Base-by-base conservation (phyloP, 2,888 invertebrate species). In the Dynastes tityus region DNA sequence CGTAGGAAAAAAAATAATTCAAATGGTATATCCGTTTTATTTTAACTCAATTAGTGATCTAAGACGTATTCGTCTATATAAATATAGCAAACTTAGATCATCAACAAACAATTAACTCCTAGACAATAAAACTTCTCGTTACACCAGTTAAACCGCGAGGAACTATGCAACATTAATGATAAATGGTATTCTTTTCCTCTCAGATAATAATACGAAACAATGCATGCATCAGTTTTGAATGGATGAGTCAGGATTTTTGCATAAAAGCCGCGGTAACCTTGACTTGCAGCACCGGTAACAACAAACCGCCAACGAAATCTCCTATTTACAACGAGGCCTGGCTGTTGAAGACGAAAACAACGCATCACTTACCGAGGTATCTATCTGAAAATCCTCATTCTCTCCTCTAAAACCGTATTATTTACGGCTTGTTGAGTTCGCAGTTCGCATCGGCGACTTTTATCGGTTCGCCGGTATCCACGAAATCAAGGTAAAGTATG, bases 401-500 rank as follows among this genome's bases (percentile, higher is more conserved):
- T 45, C 45, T 55, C 16, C 55, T 55, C 16, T 22, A 55, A 16
- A 55, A 55, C 55, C 55, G 55, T 55, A 55, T 22, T 22, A 16
- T 55, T 22, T 22, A 55, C 55, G 55, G 22, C 27, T 63, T 63
- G 63, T 13, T 29, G 63, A 32, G 3, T 63, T 63, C 29, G 63
- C 63, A 63, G 27, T 63, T 32, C 63, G 29, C 32, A 63, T 29
- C 29, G 55, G 55, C 55, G 22, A 55, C 27, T 55, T 55, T 55
- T 55, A 55, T 8, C 55, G 55, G 16, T 55, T 55, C 55, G 55
- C 22, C 16, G 22, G 55, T 22, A 16, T 16, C 13, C 22, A 63
- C 63, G 27, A 32, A 63, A 63, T 32, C 81, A 81, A 81, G 81
- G 81, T 80, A 16, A 65, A 81, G 79, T 80, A 80, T 79, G 80